phyloP scores from a whole-genome alignment of 2,888 invertebrate genomes.

The Imbricaverruca yamaguchii region DNA sequence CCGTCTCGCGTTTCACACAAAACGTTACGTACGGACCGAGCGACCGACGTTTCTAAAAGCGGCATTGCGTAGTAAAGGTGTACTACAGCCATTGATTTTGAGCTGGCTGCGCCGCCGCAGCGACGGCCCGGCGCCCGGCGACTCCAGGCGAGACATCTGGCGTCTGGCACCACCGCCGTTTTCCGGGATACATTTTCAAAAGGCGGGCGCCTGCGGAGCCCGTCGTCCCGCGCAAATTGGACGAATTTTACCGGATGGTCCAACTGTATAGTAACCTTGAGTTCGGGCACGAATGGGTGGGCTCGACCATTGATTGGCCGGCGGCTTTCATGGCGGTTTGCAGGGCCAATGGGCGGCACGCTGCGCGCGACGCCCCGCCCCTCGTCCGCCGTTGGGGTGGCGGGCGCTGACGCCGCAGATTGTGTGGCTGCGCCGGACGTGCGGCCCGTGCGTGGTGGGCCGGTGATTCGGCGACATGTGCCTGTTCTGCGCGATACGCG shows the following conservation, averaged over 20 bases:
- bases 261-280: slow-evolving; percentile 13
- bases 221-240: neutral
- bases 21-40: neutral
- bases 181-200: neutral
- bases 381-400: neutral
- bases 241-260: neutral
- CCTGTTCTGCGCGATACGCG: neutral
- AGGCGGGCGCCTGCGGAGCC: neutral
- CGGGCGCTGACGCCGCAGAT: neutral
- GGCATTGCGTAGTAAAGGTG: neutral
- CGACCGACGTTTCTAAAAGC: neutral
- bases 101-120: neutral
- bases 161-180: neutral
- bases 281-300: neutral
- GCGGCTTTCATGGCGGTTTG: neutral
- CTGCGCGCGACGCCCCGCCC: neutral
- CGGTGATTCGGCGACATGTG: neutral
- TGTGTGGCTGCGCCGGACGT: neutral
- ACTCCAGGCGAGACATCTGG: neutral
- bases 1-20: neutral
- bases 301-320: neutral
- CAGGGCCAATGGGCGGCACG: neutral
- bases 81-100: slow-evolving; percentile 1
- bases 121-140: neutral
- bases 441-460: neutral